phyloP scores from a whole-genome alignment of 2,797 vertebrate species.

The Podargus strigoides region DNA sequence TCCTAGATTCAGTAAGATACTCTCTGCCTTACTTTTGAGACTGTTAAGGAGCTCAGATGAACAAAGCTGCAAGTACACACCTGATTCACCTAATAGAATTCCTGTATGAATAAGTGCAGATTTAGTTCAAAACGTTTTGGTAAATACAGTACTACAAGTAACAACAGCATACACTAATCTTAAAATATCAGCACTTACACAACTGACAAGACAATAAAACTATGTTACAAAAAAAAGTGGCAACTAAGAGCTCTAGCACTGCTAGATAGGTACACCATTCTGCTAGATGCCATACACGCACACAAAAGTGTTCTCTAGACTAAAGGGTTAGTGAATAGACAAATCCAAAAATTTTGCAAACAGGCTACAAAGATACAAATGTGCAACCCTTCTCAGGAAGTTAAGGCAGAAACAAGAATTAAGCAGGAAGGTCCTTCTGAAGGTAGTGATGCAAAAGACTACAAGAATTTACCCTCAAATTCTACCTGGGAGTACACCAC shows the following conservation, averaged over 20 bases:
- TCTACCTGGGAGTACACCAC: background rate
- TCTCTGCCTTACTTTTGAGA: background rate
- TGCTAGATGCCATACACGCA: background rate
- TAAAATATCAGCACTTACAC: background rate
- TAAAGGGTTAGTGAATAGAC: background rate
- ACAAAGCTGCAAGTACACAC: background rate
- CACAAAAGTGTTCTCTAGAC: background rate
- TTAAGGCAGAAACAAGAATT: background rate
- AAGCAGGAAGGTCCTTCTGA: background rate
- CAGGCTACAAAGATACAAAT: background rate
- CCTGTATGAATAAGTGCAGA: background rate
- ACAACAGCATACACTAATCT: background rate
- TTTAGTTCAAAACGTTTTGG: background rate
- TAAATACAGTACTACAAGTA: background rate
- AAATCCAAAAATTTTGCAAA: background rate
- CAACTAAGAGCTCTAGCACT: background rate
- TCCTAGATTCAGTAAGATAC: background rate
- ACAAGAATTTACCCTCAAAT: background rate
- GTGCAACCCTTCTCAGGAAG: background rate
- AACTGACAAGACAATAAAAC: background rate
- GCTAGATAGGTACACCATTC: background rate
- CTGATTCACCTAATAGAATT: background rate
- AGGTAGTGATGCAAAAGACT: background rate
- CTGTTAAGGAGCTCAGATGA: background rate
- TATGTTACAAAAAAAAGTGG: background rate